Base-by-base conservation (phyloP, 1,140 invertebrate species). In the Anthonomus grandis region DNA sequence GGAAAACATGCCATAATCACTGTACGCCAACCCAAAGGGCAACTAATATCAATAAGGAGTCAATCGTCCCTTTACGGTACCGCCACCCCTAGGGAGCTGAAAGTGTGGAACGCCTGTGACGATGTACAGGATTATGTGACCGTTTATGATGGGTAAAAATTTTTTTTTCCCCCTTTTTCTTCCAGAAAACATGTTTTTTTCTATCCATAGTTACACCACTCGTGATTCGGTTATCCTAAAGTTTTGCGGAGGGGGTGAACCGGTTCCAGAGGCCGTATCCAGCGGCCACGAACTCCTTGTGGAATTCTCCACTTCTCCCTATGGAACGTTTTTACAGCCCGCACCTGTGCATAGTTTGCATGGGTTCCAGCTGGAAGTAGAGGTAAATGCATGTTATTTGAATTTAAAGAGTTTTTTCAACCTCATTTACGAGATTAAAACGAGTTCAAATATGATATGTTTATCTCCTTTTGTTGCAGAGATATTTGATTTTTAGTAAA, bases 301-400 rank as follows among this genome's bases (percentile, higher is more conserved):
- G 19, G 90, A 93, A 74, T 91, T 94, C 71, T 90, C 88, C 53
- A 91, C 89, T n/a, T 91, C 89, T 18, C 87, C 90, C 2, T 92
- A 88, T 74, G 91, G 91, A 65, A 91, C 90, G 55, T 89, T 93
- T 73, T 79, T 86, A 53, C 88, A 89, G 74, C 88, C 87, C 44
- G 80, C 84, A 21, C 84, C 89, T 36, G 80, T 83, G 25, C 82
- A 89, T 69, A 84, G 86, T 1, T 77, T 92, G 22, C 89, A 92
- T 70, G 90, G 90, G 44, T 93, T 93, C 72, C 90, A 93, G 67
- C 75, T 93, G 34, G 86, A 93, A 80, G 89, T 93, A 57, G 85
- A 88, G 77, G 87, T 90, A 87, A 3, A 2, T 34, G 10, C 31
- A 34, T 34, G 31, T 34, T n/a, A n/a, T 34, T 34, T 34, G 10